phyloP scores from a whole-genome alignment of 2,113 vertebrate species.

The Callionymus lyra region DNA sequence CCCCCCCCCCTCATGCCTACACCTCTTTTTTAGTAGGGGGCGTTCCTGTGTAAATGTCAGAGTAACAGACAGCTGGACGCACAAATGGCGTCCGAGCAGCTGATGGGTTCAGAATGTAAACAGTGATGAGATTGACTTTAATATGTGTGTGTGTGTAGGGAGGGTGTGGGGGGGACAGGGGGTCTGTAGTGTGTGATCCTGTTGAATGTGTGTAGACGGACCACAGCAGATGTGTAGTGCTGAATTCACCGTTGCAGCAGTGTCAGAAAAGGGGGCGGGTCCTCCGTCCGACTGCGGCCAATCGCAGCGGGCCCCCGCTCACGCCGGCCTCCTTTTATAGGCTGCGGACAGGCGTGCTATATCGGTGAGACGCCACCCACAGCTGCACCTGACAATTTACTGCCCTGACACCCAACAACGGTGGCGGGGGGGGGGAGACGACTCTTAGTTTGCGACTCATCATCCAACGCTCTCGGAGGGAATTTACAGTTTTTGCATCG shows the following conservation, averaged over 20 bases:
- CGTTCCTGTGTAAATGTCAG: constrained; percentile 11
- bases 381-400: constrained; percentile 74
- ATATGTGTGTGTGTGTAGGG: too few relatives aligned
- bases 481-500: constrained; percentile 14
- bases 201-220: constrained; percentile 25
- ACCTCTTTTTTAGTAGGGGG: constrained; percentile 46
- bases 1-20: constrained; percentile 14
- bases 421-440: constrained; percentile 3
- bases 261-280: constrained; percentile 10
- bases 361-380: constrained; percentile 77
- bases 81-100: constrained; percentile 9
- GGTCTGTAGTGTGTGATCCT: not conserved
- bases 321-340: constrained; percentile 84
- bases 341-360: constrained; percentile 64
- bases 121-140: too few relatives aligned
- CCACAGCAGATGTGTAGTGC: constrained; percentile 43
- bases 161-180: too few relatives aligned
- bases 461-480: constrained; percentile 8
- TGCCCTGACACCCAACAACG: constrained; percentile 22
- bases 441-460: constrained; percentile 27
- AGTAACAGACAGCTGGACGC: constrained; percentile 2
- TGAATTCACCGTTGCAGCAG: constrained; percentile 26
- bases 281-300: constrained; percentile 20
- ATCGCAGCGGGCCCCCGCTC: constrained; percentile 37
- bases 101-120: too few relatives aligned